phyloP scores from a whole-genome alignment of 2,888 invertebrate genomes.

The Alloscopus bannaensis region DNA sequence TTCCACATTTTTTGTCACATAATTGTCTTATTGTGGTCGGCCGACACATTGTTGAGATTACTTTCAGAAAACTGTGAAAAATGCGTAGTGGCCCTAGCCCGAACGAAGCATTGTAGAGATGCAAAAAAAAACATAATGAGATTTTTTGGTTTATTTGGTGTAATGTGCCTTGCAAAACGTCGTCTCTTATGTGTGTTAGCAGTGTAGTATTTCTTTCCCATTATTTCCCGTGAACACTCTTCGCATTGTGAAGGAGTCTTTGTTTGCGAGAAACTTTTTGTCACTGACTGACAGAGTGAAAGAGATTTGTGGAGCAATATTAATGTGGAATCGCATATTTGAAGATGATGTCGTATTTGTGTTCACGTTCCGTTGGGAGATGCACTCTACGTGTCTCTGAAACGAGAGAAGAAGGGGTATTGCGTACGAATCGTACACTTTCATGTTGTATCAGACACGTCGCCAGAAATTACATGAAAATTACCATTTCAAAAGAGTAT shows the following conservation, averaged over 20 bases:
- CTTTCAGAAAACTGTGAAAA: conserved; percentile 29
- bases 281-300: conserved; percentile 37
- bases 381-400: too few relatives aligned
- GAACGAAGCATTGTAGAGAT: conserved; percentile 28
- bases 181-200: too few relatives aligned
- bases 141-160: conserved; percentile 35
- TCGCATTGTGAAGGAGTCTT: neutral
- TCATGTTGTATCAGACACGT: too few relatives aligned
- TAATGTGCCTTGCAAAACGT: too few relatives aligned
- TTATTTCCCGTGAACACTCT: neutral
- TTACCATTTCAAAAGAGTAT: conserved; percentile 35
- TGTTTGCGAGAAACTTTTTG: conserved; percentile 23
- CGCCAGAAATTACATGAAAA: conserved; percentile 24
- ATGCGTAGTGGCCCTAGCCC: too few relatives aligned
- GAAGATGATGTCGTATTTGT: too few relatives aligned
- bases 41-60: conserved; percentile 40
- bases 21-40: conserved; percentile 45
- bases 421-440: too few relatives aligned
- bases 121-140: conserved; percentile 39
- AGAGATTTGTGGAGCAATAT: conserved; percentile 45
- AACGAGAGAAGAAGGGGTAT: too few relatives aligned
- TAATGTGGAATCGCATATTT: conserved; percentile 3
- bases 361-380: too few relatives aligned
- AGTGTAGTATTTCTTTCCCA: neutral
- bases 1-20: conserved; percentile 49